These are phyloP conservation scores for Omphaloscelis lunosa DNA, from an alignment of 2,888 invertebrate species.

Conservation along the genomic window DNA sequence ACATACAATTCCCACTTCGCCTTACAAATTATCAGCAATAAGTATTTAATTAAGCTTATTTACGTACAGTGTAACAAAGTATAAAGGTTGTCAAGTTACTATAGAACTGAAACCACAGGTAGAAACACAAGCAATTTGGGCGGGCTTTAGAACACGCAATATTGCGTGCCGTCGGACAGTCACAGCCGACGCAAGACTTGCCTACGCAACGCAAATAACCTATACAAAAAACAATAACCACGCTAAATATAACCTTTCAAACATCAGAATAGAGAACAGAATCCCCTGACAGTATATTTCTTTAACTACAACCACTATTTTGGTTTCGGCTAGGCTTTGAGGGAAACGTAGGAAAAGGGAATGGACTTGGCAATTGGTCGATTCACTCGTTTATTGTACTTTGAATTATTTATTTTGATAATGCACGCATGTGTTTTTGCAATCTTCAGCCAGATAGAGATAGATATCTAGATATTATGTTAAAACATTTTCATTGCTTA, in stretches of 20 bases:
- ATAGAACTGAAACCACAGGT: conserved; percentile 73
- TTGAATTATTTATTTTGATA: conserved; percentile 72
- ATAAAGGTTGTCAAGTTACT: conserved; percentile 66
- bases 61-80: conserved; percentile 67
- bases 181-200: conserved; percentile 74
- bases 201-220: conserved; percentile 77
- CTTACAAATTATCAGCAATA: conserved; percentile 51
- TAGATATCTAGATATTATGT: conserved; percentile 6
- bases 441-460: conserved; percentile 34
- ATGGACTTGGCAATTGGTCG: conserved; percentile 74
- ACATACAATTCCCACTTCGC: conserved; percentile 22
- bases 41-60: conserved; percentile 60
- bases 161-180: conserved; percentile 86
- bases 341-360: conserved; percentile 72
- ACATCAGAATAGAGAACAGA: conserved; percentile 63
- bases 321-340: conserved; percentile 63
- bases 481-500: conserved; percentile 11
- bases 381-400: conserved; percentile 71
- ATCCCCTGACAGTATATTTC: conserved; percentile 57
- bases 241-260: conserved; percentile 70
- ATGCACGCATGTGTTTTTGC: conserved; percentile 68
- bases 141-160: conserved; percentile 82
- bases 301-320: conserved; percentile 49
- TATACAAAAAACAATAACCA: conserved; percentile 77
- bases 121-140: conserved; percentile 71